These are phyloP conservation scores for Pimpla rufipes DNA, from an alignment of 2,888 invertebrate genomes.

Conservation along the genomic window DNA sequence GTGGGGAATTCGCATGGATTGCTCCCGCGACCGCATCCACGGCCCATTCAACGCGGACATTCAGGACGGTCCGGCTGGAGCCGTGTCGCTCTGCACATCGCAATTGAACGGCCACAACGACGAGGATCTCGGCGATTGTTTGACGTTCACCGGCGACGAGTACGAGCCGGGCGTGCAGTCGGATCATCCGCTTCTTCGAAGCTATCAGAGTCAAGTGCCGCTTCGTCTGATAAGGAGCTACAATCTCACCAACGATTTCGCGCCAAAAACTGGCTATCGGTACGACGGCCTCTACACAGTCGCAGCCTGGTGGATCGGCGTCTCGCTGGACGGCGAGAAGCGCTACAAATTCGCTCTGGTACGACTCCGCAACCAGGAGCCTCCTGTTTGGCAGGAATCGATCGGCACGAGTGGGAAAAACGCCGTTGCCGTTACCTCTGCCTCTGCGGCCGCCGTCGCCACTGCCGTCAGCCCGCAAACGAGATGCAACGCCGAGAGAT, in stretches of 20 bases:
- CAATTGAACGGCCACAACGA: constrained; percentile 76
- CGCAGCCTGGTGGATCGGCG: constrained; percentile 79
- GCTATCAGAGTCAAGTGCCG: constrained; percentile 79
- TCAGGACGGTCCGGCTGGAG: constrained; percentile 80
- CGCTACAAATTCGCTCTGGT: constrained; percentile 80
- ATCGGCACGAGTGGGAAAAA: constrained; percentile 15
- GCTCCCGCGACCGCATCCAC: constrained; percentile 81
- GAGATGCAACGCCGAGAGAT: constrained; percentile 18
- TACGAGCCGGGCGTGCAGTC: constrained; percentile 59
- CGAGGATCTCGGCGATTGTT: constrained; percentile 79
- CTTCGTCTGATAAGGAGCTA: constrained; percentile 81
- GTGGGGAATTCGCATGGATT: constrained; percentile 84
- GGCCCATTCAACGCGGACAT: constrained; percentile 78
- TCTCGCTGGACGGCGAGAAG: constrained; percentile 71
- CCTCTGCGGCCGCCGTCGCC: too few relatives aligned
- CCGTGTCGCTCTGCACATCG: constrained; percentile 80
- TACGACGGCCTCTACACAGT: constrained; percentile 82
- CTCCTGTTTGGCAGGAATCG: constrained; percentile 72
- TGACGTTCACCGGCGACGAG: constrained; percentile 79
- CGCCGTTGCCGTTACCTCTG: neutral
- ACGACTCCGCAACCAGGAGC: constrained; percentile 77
- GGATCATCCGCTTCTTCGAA: constrained; percentile 77
- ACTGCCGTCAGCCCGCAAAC: too few relatives aligned
- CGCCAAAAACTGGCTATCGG: constrained; percentile 82
- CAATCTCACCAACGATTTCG: constrained; percentile 79